Conservation (phyloP, 2,113 vertebrate genomes). For the Neofelis nebulosa region DNA sequence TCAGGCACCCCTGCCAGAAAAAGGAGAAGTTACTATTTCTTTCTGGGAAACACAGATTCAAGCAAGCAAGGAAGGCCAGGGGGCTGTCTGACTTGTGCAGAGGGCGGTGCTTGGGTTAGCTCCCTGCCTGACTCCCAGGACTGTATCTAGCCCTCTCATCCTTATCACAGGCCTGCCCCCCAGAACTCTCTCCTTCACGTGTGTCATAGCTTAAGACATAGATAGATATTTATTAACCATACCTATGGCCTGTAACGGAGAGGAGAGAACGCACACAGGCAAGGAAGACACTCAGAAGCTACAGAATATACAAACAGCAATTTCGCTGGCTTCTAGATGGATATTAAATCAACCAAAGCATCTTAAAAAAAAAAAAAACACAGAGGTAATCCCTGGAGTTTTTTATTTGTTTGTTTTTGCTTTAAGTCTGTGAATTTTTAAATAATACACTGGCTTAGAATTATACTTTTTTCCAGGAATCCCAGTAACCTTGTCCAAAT, state of each 20-base stretch:
- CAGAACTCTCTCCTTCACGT: neutral
- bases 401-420: constrained; percentile 58
- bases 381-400: neutral
- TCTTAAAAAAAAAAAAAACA: neutral
- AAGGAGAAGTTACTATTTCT: constrained; percentile 61
- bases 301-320: constrained; percentile 50
- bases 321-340: constrained; percentile 57
- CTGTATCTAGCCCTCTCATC: constrained; percentile 7
- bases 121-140: constrained; percentile 5
- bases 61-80: constrained; percentile 28
- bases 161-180: constrained; percentile 41
- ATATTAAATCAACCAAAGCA: constrained; percentile 54
- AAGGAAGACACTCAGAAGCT: constrained; percentile 35
- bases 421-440: constrained; percentile 47
- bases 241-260: constrained; percentile 56
- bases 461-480: constrained; percentile 42
- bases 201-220: constrained; percentile 43
- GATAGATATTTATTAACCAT: constrained; percentile 52
- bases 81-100: neutral
- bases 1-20: constrained; percentile 28
- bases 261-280: neutral
- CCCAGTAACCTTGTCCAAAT: constrained; percentile 27
- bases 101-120: constrained; percentile 46
- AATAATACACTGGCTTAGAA: neutral
- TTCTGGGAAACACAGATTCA: constrained; percentile 70